These are phyloP conservation scores for Sebastes reedi DNA, from an alignment of 2,797 vertebrate species.

Conservation along the genomic window DNA sequence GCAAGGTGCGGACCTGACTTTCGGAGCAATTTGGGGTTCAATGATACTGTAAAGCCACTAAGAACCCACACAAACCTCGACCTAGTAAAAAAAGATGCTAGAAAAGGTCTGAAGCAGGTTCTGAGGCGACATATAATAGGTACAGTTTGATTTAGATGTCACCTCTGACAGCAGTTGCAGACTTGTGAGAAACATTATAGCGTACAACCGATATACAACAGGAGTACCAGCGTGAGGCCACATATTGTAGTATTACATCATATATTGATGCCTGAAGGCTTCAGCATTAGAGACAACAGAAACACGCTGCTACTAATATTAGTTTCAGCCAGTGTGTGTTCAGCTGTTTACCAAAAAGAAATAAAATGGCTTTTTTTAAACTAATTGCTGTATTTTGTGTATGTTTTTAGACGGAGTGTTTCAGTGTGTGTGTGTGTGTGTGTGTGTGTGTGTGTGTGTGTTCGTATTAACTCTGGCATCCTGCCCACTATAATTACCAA, in stretches of 20 bases:
- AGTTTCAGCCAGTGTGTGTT: not conserved
- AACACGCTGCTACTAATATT: not conserved
- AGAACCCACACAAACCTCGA: not conserved
- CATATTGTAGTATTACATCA: not conserved
- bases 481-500: slow-evolving; percentile 48
- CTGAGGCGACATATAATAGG: not conserved
- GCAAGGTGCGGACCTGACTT: not conserved
- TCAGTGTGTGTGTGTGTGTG: not conserved
- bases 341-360: not conserved
- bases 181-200: not conserved
- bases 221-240: not conserved
- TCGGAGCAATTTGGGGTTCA: not conserved
- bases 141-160: not conserved
- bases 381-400: not conserved
- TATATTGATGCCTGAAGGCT: not conserved
- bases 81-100: not conserved
- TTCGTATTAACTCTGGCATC: slow-evolving; percentile 9
- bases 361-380: slow-evolving; percentile 13
- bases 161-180: not conserved
- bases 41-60: not conserved
- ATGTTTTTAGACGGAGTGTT: not conserved
- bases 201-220: not conserved
- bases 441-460: not conserved
- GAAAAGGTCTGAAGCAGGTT: not conserved
- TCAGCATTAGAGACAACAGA: not conserved